Base-by-base conservation (phyloP, 2,797 vertebrate genomes). In the Fistularia commersonii region DNA sequence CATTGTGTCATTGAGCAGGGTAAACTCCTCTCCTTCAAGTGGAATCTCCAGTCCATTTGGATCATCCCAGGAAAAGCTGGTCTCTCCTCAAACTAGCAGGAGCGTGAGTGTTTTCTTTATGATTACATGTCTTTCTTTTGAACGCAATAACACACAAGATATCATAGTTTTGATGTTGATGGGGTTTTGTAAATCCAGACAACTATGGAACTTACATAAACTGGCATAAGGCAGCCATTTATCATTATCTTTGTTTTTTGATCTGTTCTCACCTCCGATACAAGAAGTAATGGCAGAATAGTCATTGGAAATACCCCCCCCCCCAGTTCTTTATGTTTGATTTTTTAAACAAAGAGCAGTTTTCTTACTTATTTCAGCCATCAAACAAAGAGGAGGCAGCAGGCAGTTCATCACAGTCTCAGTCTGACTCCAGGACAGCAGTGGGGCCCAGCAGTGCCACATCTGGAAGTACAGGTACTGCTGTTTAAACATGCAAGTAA, bases 11-110 rank as follows among this genome's bases (percentile, higher is more conserved):
- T 3, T 54, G 13, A 61, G 76, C 52, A 94, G 92, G 79, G 76
- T 88, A 32, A 90, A 80, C 72, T 95, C 93, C 0, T 94, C 94
- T 0, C 93, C 94, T 32, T 96, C 94, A 0, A 96, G 93, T 52
- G 93, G 92, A 8, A 88, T 91, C 54, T 92, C 93, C 8, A 96
- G 95, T 82, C 94, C 95, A 0, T 76, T 96, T 38, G 79, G 82
- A 32, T 44, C 73, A 4, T 40, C 76, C 57, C 80, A 62, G 39
- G 90, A 87, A 48, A 89, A 75, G 77, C 79, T 72, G 87, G 86
- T 80, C 86, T 91, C 6, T 83, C 91, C 64, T 74, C 92, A 83
- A 76, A 62, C 72, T 50, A 78, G 35, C 46, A 66, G 43, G 36
- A 84, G 58, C 41, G 81, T 81, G 53, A 82, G 83, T 82, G 53